Evolutionary conservation across 2,113 vertebrate genomes (phyloP), one percentile per base, ranked within the genome.

Genomic region (Gila orcuttii): DNA sequence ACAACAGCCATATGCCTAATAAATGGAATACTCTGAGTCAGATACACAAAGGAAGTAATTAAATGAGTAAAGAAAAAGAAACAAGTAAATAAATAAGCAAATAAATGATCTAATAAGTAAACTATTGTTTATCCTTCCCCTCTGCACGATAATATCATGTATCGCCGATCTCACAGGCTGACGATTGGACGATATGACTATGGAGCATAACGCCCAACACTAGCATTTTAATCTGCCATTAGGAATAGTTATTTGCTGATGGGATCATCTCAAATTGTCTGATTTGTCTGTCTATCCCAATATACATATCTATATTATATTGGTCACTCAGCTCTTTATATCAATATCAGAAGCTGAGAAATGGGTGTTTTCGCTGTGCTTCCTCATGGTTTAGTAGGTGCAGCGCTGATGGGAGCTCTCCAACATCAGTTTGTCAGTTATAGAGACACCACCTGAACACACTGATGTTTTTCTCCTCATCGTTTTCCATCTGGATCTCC

Each of bases 401-500:
- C 66, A 45, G 55, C 2, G 0, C 80, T 33, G 31, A 12, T 23
- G 25, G 33, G 36, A 31, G 28, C 33, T 82, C 42, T 83, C 28
- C 9, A 23, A 74, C 6, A 52, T 28, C 64, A 60, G 52, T 69
- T 64, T 31, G 42, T 86, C 81, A 80, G 71, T 68, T 88, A 74
- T 82, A 36, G 66, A 75, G 23, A 86, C 3, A 10, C 55, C 73
- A 73, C 75, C 39, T 78, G 78, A 87, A 87, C 82, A 79, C 82
- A 89, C 71, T 78, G 52, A 87, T 81, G 69, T 81, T 82, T 60
- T 73, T 68, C 60, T 64, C 64, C 31, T 15, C 36, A 76, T 84
- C 75, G 50, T 66, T 90, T 50, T 77, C 80, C 50, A 85, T 89
- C 89, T 90, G 79, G 60, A 82, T 91, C 88, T 93, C 89, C 87